Evolutionary conservation across 2,113 vertebrate species (phyloP).

Genomic region (Beaufortia kweichowensis): DNA sequence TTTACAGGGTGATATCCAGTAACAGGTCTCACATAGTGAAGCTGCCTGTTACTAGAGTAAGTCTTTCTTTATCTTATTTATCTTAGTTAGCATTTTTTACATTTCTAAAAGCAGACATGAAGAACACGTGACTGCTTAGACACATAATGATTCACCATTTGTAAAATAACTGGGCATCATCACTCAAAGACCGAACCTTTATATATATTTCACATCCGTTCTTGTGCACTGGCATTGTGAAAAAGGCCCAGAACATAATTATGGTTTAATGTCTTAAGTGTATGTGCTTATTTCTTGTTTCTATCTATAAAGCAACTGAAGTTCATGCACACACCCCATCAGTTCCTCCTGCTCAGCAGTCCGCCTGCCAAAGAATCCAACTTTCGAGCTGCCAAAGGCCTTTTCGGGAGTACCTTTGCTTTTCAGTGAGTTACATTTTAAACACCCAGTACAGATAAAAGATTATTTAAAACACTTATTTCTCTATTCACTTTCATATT

Average conservation of each 20-base stretch:
- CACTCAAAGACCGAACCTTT: background rate
- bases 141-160: constrained; percentile 1
- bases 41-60: constrained; percentile 85
- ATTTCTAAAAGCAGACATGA: background rate
- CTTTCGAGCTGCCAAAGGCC: constrained; percentile 89
- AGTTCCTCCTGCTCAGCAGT: constrained; percentile 91
- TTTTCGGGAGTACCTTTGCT: constrained; percentile 90
- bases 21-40: constrained; percentile 93
- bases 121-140: too few relatives aligned
- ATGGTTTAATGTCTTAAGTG: background rate
- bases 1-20: constrained; percentile 89
- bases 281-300: constrained; percentile 39
- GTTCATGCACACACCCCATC: constrained; percentile 92
- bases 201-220: too few relatives aligned
- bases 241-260: too few relatives aligned
- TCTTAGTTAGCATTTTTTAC: background rate
- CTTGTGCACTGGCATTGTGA: too few relatives aligned
- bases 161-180: constrained; percentile 14
- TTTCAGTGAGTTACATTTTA: constrained; percentile 82
- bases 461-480: background rate
- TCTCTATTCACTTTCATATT: too few relatives aligned
- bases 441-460: background rate
- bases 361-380: constrained; percentile 95
- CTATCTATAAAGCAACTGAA: constrained; percentile 81
- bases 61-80: constrained; percentile 54